A percentile compares a stretch with the other conserved stretches of the same genome.
Evolutionary conservation across 2,797 vertebrate species (phyloP).

Genomic region (Typhlichthys eigenmanni): DNA sequence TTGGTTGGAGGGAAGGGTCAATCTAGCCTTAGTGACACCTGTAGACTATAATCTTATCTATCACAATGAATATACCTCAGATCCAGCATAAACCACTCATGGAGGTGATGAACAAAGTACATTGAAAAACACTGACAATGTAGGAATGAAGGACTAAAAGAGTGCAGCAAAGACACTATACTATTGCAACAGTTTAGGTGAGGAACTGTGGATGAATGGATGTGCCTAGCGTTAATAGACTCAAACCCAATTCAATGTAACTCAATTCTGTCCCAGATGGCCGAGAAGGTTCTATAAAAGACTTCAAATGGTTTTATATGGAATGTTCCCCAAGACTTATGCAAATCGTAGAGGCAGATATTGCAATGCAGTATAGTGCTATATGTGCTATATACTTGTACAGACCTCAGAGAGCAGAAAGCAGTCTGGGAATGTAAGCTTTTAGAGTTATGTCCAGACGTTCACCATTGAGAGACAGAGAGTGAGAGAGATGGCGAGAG

Average conservation of each 20-base stretch:
- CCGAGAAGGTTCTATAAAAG: not conserved
- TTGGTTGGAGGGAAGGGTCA: too few species aligned
- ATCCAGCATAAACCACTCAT: too few species aligned
- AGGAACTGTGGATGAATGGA: constrained; percentile 5
- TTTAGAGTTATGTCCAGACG: not conserved
- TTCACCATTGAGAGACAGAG: not conserved
- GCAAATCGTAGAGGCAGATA: too few species aligned
- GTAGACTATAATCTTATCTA: not conserved
- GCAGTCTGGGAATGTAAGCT: not conserved
- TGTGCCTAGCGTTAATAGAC: constrained; percentile 19
- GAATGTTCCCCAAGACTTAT: too few species aligned
- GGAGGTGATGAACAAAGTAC: not conserved
- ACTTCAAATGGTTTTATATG: too few species aligned
- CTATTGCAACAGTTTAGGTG: constrained; percentile 20
- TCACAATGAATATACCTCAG: not conserved
- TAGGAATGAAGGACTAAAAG: not conserved
- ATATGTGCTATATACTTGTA: not conserved
- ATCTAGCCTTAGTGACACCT: too few species aligned
- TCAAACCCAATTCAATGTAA: constrained; percentile 5
- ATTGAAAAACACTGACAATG: not conserved
- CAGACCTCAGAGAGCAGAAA: not conserved
- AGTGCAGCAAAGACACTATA: not conserved
- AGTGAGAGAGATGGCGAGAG: constrained; percentile 13
- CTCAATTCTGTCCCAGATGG: too few species aligned
- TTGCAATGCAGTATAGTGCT: not conserved